Conservation (phyloP, 2,888 invertebrate genomes). For the Drosophila bunnanda region DNA sequence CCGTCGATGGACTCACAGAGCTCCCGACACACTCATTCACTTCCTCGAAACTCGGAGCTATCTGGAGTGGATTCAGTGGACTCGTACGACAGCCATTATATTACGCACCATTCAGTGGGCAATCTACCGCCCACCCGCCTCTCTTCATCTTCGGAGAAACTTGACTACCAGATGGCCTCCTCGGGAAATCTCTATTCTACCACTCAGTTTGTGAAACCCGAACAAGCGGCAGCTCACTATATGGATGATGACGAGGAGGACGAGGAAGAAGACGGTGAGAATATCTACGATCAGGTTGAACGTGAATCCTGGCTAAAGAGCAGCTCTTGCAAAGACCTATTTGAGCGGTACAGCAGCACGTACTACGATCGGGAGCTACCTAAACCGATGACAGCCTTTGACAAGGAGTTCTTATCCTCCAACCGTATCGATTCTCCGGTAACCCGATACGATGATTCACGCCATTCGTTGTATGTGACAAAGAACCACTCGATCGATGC, state of each 20-base stretch:
- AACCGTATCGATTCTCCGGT: conserved; percentile 89
- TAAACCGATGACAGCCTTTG: conserved; percentile 85
- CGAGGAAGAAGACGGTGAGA: conserved; percentile 64
- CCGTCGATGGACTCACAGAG: conserved; percentile 83
- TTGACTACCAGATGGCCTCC: conserved; percentile 87
- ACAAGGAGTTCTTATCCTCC: conserved; percentile 84
- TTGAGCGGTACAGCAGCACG: conserved; percentile 87
- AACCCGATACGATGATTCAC: conserved; percentile 89
- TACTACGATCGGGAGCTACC: conserved; percentile 87
- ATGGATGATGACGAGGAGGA: conserved; percentile 80
- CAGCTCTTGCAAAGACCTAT: conserved; percentile 92
- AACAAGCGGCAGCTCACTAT: conserved; percentile 68
- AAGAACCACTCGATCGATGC: conserved; percentile 88
- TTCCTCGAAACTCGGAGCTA: conserved; percentile 84
- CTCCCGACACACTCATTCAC: conserved; percentile 82
- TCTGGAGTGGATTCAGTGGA: conserved; percentile 84
- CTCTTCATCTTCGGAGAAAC: conserved; percentile 83
- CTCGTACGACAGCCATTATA: conserved; percentile 84
- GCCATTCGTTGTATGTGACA: conserved; percentile 87
- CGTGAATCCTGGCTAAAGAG: conserved; percentile 89
- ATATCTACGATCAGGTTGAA: conserved; percentile 83
- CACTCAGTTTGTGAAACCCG: conserved; percentile 77
- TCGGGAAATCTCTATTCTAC: conserved; percentile 87
- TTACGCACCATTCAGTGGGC: conserved; percentile 82
- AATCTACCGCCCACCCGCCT: conserved; percentile 55